Conservation (phyloP, 2,113 vertebrate genomes). For the Tautogolabrus adspersus region DNA sequence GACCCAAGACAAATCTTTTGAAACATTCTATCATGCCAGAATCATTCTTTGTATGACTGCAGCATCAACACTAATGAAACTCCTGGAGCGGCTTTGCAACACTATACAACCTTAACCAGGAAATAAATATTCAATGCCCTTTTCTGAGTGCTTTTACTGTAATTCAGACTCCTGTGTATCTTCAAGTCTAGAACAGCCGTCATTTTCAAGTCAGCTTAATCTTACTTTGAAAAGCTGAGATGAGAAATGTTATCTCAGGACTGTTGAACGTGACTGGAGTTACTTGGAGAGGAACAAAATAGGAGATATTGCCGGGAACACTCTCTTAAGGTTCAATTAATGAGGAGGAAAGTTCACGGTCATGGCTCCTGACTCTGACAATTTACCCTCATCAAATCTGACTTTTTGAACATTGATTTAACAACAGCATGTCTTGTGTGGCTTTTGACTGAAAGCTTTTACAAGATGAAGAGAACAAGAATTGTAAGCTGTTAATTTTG, state of each 20-base stretch:
- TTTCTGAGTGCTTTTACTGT: constrained; percentile 29
- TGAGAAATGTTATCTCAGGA: constrained; percentile 6
- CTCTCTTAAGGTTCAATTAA: constrained; percentile 17
- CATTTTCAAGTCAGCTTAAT: constrained; percentile 9
- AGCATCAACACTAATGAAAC: constrained; percentile 22
- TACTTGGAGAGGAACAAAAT: constrained; percentile 23
- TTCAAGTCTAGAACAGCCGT: background rate
- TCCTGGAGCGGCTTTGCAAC: constrained; percentile 25
- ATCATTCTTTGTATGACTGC: constrained; percentile 15
- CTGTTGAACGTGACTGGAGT: constrained; percentile 16
- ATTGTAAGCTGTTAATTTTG: constrained; percentile 24
- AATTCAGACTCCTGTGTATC: constrained; percentile 10
- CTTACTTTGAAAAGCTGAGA: constrained; percentile 27
- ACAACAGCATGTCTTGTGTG: background rate
- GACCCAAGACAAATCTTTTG: constrained; percentile 26
- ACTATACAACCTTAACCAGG: constrained; percentile 9
- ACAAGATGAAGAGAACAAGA: background rate
- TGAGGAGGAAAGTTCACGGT: constrained; percentile 15
- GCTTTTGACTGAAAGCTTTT: constrained; percentile 17
- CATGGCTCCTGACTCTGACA: constrained; percentile 10
- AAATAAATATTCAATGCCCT: constrained; percentile 32
- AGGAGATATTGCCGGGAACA: background rate
- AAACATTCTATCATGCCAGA: constrained; percentile 20
- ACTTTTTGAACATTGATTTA: constrained; percentile 46
- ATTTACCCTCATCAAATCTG: constrained; percentile 18